Base-by-base conservation (phyloP, 2,888 invertebrate species). In the Drosophila rellima region DNA sequence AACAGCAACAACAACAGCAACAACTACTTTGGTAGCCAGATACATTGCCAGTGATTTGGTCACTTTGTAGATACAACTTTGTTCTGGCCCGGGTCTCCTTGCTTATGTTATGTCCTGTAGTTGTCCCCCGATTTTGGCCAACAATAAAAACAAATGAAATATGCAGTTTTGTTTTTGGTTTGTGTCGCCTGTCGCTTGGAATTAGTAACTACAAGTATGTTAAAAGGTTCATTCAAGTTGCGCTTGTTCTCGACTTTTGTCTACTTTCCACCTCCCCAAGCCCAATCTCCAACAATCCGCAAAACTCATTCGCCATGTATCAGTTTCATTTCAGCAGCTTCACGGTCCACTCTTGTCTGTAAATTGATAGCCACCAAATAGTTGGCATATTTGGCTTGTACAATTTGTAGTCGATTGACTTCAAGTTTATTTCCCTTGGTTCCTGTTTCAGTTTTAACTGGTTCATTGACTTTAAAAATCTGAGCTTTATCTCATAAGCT, bases 171-270 rank as follows among this genome's bases (percentile, higher is more conserved):
- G 75, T 26, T 67, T 74, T 63, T 54, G 55, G 45, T 62, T 62
- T 70, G 87, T 86, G 80, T 87, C 70, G 88, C 78, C 83, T 87
- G 88, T 89, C 90, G 88, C 89, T 70, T 74, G 89, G 89, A 90
- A 88, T 89, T 89, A 89, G 88, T 88, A 83, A 77, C 82, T 88
- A 89, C 89, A 89, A 89, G 90, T 86, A 83, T 89, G 89, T 82
- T 89, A 90, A 90, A 88, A 89, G 90, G 90, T 88, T 88, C 90
- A 88, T 86, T 88, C 89, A 84, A 87, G 88, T 88, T 78, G 70
- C 78, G 80, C 88, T 83, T 85, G 88, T 88, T 82, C 59, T 59
- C 70, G 81, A 86, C 89, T 82, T 87, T 83, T 86, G 83, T 88
- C 75, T 80, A 82, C 85, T 74, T 67, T 68, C 83, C 80, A 80